Conservation (phyloP, 2,888 invertebrate genomes). For the Mythimna impura region DNA sequence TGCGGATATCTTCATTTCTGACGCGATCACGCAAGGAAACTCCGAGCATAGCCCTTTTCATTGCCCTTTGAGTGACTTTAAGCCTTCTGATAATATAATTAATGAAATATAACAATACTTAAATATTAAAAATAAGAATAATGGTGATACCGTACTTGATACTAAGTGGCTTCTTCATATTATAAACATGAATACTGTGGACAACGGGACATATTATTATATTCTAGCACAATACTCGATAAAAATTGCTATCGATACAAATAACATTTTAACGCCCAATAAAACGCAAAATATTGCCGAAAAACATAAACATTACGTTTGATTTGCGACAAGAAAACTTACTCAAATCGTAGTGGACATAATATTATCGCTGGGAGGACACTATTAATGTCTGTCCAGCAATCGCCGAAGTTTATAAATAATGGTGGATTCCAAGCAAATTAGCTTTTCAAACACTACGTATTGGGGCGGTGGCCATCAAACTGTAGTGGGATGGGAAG, state of each 20-base stretch:
- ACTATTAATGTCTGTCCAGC: conserved; percentile 46
- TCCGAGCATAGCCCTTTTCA: no score
- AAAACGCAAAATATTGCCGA: conserved; percentile 38
- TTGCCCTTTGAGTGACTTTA: no score
- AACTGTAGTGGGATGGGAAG: conserved; percentile 22
- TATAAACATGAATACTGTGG: neutral
- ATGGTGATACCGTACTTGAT: no score
- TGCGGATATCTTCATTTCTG: no score
- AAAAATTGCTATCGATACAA: conserved; percentile 8
- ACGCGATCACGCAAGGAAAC: no score
- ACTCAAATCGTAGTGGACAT: conserved; percentile 47
- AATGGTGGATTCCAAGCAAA: conserved; percentile 49
- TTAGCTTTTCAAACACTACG: conserved; percentile 52
- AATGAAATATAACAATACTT: no score
- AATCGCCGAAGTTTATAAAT: conserved; percentile 57
- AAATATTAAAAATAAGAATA: no score
- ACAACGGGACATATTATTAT: neutral
- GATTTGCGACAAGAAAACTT: conserved; percentile 56
- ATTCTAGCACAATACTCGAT: neutral
- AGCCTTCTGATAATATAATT: no score
- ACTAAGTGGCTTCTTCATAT: neutral
- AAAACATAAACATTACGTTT: conserved; percentile 58
- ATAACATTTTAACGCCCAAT: conserved; percentile 39
- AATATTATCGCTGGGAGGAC: conserved; percentile 33
- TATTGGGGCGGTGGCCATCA: conserved; percentile 32